Evolutionary conservation across 1,140 invertebrate genomes (phyloP), one percentile per base, ranked within the genome.

Genomic region (Conus betulinus): DNA sequence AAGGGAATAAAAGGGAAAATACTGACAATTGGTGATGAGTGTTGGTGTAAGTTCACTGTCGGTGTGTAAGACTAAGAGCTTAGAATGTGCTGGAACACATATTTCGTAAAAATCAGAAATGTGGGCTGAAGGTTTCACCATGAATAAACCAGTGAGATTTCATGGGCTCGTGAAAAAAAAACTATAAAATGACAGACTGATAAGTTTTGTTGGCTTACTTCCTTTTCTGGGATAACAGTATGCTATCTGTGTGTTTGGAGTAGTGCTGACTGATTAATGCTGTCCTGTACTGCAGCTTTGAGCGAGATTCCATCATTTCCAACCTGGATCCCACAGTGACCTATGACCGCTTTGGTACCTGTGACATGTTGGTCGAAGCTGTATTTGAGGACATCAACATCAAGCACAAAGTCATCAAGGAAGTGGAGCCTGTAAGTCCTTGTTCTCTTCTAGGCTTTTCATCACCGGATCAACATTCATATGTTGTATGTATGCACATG

Each of bases 381-480:
- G 99, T 99, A 7, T 99, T 99, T 96, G 99, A 99, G 96, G 98
- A 99, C 95, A 96, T 99, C 79, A 97, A 97, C 88, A 97, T 99
- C 82, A 99, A 99, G 95, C 99, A 99, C 95, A 98, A 97, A 95
- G 99, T 99, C 17, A 97, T 99, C 78, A 98, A 99, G 95, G 99
- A 99, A 96, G 96, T 99, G 13, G 99, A 99, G 96, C 96, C 97
- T 91, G 94, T 95, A 90, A 87, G 81, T 74, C 27, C 23, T 39
- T 39, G 39, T 39, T 39, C 39, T 39, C 39, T 39, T 39, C 57
- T 60, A 11, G 57, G 57, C 57, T 11, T 60, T 60, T 60, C 15
- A 8, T 60, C 8, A 60, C 57, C 4, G 57, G 8, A 60, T 60
- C 57, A 60, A 60, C 57, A 60, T 60, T 15, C 15, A 1, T 8